Evolutionary conservation across 2,888 invertebrate species (phyloP).

Genomic region (Flexamia atlantica): DNA sequence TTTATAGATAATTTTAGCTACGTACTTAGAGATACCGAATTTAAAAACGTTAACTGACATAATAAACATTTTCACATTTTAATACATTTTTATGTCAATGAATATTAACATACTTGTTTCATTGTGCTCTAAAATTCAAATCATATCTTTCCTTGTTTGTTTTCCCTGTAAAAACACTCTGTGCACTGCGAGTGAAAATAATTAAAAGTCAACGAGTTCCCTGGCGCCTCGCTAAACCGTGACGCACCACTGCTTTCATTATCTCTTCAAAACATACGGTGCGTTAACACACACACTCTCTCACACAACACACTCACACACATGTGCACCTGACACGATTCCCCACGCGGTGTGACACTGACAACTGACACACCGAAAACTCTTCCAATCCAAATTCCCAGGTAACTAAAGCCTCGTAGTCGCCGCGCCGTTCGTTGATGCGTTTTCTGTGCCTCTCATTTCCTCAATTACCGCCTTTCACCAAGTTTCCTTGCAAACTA

Average conservation of each 20-base stretch:
- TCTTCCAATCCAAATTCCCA: not conserved
- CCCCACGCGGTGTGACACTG: not conserved
- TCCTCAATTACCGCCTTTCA: conserved; percentile 30
- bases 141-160: not conserved
- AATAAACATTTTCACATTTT: not conserved
- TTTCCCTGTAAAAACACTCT: not conserved
- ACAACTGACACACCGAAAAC: not conserved
- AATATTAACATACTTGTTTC: no score
- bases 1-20: no score
- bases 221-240: not conserved
- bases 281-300: not conserved
- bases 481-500: not conserved
- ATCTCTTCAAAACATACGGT: conserved; percentile 11
- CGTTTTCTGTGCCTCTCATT: conserved; percentile 12
- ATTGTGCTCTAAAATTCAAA: no score
- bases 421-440: not conserved
- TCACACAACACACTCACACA: conserved; percentile 14
- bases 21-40: no score
- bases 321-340: not conserved
- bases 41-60: not conserved
- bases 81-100: no score
- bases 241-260: conserved; percentile 14
- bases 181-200: not conserved
- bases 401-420: not conserved
- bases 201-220: conserved; percentile 14